Evolutionary conservation across 2,113 vertebrate species (phyloP).

Genomic region (Clinocottus analis): DNA sequence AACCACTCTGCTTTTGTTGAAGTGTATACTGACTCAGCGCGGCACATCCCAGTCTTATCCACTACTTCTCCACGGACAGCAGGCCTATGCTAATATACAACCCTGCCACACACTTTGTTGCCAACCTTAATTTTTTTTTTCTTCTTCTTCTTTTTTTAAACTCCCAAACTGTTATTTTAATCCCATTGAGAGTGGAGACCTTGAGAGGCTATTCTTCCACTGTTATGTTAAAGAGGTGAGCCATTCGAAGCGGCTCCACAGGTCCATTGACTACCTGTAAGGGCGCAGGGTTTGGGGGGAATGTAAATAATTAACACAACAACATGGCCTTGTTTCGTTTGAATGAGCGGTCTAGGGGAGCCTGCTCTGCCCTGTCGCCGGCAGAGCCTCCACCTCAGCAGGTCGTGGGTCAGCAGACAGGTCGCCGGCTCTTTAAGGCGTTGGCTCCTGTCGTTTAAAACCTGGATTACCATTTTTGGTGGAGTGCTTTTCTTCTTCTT

Average conservation of each 20-base stretch:
- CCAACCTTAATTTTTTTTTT: constrained; percentile 25
- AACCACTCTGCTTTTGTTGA: neutral
- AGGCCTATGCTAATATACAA: constrained; percentile 64
- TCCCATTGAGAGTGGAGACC: constrained; percentile 83
- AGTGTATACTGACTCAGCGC: neutral
- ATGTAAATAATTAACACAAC: constrained; percentile 87
- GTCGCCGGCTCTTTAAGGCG: constrained; percentile 80
- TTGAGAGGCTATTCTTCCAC: constrained; percentile 77
- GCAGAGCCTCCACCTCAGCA: constrained; percentile 77
- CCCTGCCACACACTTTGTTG: constrained; percentile 50
- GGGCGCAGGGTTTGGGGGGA: constrained; percentile 50
- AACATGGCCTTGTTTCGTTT: constrained; percentile 85
- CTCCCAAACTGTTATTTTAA: constrained; percentile 84
- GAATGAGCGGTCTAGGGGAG: constrained; percentile 76
- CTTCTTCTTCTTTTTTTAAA: constrained; percentile 38
- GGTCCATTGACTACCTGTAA: constrained; percentile 76
- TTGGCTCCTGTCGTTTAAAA: constrained; percentile 75
- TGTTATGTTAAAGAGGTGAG: constrained; percentile 78
- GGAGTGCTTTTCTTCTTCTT: constrained; percentile 46
- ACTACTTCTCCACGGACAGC: constrained; percentile 17
- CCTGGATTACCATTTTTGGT: constrained; percentile 85
- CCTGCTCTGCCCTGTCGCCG: constrained; percentile 73
- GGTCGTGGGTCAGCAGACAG: constrained; percentile 81
- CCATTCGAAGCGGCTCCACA: constrained; percentile 69
- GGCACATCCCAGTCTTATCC: neutral